These are phyloP conservation scores for Hesperophylax magnus DNA, from an alignment of 1,140 invertebrate genomes.

Conservation along the genomic window DNA sequence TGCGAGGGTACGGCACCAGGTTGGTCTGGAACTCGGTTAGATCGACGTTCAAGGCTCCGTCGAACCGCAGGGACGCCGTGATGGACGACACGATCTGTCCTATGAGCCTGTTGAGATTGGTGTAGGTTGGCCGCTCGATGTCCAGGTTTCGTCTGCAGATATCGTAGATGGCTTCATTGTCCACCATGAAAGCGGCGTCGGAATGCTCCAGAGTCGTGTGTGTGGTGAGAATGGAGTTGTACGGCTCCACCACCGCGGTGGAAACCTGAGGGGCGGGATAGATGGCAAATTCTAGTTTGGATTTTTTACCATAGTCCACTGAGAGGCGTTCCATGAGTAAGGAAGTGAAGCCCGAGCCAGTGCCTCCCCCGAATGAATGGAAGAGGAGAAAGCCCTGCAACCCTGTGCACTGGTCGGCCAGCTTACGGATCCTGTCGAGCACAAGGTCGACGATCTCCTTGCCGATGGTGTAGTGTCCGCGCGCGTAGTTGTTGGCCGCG, in stretches of 20 bases:
- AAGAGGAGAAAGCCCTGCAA: conserved; percentile 92
- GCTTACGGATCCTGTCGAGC: conserved; percentile 83
- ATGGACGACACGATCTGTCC: conserved; percentile 91
- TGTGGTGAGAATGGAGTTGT: conserved; percentile 88
- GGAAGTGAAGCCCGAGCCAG: conserved; percentile 90
- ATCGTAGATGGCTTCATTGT: conserved; percentile 91
- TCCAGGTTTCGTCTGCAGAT: conserved; percentile 91
- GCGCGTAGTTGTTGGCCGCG: conserved; percentile 90
- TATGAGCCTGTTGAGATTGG: conserved; percentile 84
- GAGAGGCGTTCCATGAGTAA: conserved; percentile 90
- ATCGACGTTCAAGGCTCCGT: conserved; percentile 91
- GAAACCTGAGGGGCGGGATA: conserved; percentile 92
- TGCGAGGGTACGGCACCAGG: conserved; percentile 88
- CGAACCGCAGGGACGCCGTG: conserved; percentile 90
- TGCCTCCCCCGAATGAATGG: conserved; percentile 91
- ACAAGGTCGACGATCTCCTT: conserved; percentile 90
- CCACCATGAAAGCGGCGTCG: conserved; percentile 91
- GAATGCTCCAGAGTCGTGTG: conserved; percentile 89
- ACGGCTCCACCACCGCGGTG: conserved; percentile 92
- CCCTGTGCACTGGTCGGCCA: conserved; percentile 90
- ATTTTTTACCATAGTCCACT: conserved; percentile 83
- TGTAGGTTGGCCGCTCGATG: conserved; percentile 88
- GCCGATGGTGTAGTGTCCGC: conserved; percentile 93
- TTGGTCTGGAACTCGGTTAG: conserved; percentile 93
- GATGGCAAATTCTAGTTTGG: conserved; percentile 77